Evolutionary conservation across 2,797 vertebrate genomes (phyloP).

Genomic region (Steatocranus sp.): DNA sequence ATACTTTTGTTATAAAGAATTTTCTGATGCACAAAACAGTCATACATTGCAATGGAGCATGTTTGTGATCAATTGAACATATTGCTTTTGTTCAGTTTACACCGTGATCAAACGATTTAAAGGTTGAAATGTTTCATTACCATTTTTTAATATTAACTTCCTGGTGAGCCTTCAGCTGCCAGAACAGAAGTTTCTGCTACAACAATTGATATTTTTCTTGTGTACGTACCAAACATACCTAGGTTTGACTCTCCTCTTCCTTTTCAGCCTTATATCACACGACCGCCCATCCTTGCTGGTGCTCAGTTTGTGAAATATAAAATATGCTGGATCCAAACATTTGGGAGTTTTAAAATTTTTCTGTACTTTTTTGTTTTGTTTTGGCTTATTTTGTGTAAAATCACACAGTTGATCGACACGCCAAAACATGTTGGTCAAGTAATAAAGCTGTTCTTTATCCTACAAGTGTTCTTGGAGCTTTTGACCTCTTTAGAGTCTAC

Average conservation of each 20-base stretch:
- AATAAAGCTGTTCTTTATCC: background rate
- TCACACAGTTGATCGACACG: background rate
- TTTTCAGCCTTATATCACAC: background rate
- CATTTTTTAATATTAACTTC: background rate
- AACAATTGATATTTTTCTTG: background rate
- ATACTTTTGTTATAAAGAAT: background rate
- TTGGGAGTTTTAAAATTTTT: background rate
- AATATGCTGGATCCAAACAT: background rate
- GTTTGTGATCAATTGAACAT: background rate
- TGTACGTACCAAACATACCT: background rate
- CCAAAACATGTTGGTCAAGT: background rate
- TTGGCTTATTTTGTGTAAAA: background rate
- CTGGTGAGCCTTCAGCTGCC: background rate
- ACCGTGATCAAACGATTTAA: background rate
- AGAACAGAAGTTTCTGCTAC: background rate
- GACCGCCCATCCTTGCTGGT: background rate
- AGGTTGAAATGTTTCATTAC: background rate
- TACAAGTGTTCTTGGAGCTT: background rate
- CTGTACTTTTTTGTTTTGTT: background rate
- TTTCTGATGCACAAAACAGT: background rate
- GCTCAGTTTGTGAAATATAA: background rate
- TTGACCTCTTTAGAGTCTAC: background rate
- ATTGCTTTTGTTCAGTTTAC: background rate
- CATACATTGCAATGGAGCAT: background rate
- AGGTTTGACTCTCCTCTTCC: background rate